Conservation (phyloP, 2,113 vertebrate species). For the Ia io region DNA sequence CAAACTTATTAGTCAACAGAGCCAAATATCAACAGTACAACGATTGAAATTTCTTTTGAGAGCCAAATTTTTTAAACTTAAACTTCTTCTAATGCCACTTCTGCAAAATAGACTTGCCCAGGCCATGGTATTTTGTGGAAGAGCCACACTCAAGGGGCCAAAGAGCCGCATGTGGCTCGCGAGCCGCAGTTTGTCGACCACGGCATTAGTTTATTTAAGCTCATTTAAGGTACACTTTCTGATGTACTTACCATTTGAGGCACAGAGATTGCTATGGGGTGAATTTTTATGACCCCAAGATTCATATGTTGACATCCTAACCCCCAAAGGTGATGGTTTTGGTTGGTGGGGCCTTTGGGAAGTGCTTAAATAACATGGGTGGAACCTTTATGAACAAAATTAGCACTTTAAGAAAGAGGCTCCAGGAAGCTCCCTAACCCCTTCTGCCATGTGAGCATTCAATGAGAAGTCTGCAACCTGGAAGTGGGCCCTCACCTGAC, state of each 20-base stretch:
- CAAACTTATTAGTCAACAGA: no score
- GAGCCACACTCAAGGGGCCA: no score
- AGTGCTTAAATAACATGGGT: not conserved
- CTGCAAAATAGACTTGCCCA: no score
- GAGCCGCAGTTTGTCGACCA: no score
- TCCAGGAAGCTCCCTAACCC: not conserved
- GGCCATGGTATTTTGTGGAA: no score
- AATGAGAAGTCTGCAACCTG: not conserved
- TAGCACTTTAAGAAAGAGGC: not conserved
- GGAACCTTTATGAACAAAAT: not conserved
- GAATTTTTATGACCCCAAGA: not conserved
- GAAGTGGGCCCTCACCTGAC: not conserved
- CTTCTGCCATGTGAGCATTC: not conserved
- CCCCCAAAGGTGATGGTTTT: not conserved
- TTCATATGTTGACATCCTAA: not conserved
- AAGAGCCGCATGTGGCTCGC: no score
- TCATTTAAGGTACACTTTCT: not conserved
- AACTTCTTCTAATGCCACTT: no score
- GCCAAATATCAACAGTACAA: no score
- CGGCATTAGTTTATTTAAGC: not conserved
- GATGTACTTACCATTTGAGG: not conserved
- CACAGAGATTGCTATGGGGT: not conserved
- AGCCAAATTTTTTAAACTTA: no score
- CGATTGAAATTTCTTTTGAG: no score
- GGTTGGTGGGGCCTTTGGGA: not conserved